A percentile compares a stretch with the other conserved stretches of the same genome.
phyloP scores from a whole-genome alignment of 2,888 invertebrate genomes.

The Eumerus sabulonum region DNA sequence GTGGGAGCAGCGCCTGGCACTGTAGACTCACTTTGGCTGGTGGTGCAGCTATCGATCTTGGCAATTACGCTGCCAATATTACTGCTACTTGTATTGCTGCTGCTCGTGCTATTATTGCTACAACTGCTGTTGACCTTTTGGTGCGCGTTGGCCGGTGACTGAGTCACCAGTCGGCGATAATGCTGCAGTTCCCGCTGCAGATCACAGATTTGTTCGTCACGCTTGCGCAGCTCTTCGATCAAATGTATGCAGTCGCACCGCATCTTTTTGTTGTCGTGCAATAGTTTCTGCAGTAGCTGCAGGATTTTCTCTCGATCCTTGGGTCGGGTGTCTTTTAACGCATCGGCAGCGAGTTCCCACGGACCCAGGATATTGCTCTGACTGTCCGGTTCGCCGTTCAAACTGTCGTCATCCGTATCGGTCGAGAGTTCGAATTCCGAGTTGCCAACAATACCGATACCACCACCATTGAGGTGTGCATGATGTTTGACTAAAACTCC shows the following conservation, averaged over 20 bases:
- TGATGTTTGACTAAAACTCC: constrained; percentile 64
- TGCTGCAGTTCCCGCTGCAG: constrained; percentile 76
- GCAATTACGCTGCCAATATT: constrained; percentile 70
- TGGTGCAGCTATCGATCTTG: constrained; percentile 63
- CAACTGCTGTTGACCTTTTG: constrained; percentile 63
- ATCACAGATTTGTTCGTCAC: constrained; percentile 76
- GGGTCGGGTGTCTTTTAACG: constrained; percentile 76
- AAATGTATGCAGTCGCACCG: constrained; percentile 76
- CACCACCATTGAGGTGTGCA: constrained; percentile 68
- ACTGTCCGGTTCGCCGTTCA: constrained; percentile 78
- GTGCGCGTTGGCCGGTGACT: constrained; percentile 58
- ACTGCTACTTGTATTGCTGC: constrained; percentile 62
- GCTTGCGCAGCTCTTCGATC: constrained; percentile 75
- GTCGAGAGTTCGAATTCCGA: constrained; percentile 86
- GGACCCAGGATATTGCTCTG: constrained; percentile 77
- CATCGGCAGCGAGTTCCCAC: constrained; percentile 77
- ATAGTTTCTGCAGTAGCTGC: constrained; percentile 75
- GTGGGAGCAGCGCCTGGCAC: neutral
- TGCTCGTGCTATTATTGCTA: constrained; percentile 68
- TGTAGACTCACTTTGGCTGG: constrained; percentile 47
- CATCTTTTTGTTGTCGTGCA: constrained; percentile 77
- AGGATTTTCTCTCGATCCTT: constrained; percentile 77
- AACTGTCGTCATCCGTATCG: constrained; percentile 85
- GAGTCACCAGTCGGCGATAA: constrained; percentile 73
- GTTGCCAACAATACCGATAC: constrained; percentile 73